Percentiles rank a stretch among this genome's conserved stretches.
Evolutionary conservation across 2,888 invertebrate genomes (phyloP).

Genomic region (Euclidia mi): DNA sequence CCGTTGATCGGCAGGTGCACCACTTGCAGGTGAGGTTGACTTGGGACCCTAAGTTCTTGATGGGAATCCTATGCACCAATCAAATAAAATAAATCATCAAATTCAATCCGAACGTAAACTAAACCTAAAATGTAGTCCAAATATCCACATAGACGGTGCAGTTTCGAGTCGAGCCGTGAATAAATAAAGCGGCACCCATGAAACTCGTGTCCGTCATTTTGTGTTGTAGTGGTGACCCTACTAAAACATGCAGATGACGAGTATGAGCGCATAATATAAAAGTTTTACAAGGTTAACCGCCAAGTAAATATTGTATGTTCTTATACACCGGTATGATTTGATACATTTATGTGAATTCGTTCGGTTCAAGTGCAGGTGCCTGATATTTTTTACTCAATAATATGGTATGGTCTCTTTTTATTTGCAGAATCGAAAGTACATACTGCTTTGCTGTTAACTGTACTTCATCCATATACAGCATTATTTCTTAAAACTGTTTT

Average conservation of each 20-base stretch:
- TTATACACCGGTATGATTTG: slow-evolving; percentile 30
- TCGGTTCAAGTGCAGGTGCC: slow-evolving; percentile 17
- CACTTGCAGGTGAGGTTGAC: too few species aligned
- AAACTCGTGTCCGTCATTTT: slow-evolving; percentile 54
- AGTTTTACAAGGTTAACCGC: slow-evolving; percentile 31
- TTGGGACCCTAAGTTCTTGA: too few species aligned
- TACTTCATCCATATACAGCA: too few species aligned
- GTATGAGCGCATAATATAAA: slow-evolving; percentile 50
- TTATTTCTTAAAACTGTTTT: too few species aligned
- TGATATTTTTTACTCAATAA: slow-evolving; percentile 16
- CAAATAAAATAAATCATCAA: slow-evolving; percentile 4
- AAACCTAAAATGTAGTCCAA: slow-evolving; percentile 25
- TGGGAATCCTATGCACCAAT: background rate
- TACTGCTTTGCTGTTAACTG: background rate
- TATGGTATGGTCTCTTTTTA: slow-evolving; percentile 6
- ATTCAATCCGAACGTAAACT: slow-evolving; percentile 11
- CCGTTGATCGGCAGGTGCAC: too few species aligned
- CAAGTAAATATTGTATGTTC: slow-evolving; percentile 27
- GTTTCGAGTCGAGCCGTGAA: slow-evolving; percentile 38
- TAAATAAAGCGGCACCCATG: slow-evolving; percentile 40
- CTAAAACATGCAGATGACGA: slow-evolving; percentile 69
- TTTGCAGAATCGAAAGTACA: background rate
- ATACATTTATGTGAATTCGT: slow-evolving; percentile 28
- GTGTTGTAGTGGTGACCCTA: slow-evolving; percentile 60
- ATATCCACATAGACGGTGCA: slow-evolving; percentile 26